phyloP scores from a whole-genome alignment of 2,113 vertebrate species.

The Anguilla rostrata region DNA sequence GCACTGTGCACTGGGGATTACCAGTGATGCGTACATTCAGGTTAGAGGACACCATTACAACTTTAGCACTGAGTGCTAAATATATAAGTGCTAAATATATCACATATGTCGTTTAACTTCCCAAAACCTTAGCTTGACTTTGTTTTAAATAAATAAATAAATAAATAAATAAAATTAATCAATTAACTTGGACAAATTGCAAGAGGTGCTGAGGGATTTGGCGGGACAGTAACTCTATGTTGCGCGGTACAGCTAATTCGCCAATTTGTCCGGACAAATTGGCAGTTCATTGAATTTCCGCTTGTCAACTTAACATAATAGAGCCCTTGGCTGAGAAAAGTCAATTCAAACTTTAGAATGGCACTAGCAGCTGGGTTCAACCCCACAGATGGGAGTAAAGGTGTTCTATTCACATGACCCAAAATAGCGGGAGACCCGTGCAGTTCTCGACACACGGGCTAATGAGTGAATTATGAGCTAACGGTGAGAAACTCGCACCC shows the following conservation, averaged over 20 bases:
- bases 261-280: not conserved
- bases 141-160: no score
- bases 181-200: not conserved
- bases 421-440: slow-evolving; percentile 64
- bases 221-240: not conserved
- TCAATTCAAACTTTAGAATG: slow-evolving; percentile 63
- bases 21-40: not conserved
- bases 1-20: not conserved
- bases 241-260: not conserved
- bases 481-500: slow-evolving; percentile 27
- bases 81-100: not conserved
- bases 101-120: not conserved
- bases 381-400: slow-evolving; percentile 24
- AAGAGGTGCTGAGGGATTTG: not conserved
- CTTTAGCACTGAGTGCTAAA: not conserved
- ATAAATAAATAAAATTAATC: no score
- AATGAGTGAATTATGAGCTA: slow-evolving; percentile 68
- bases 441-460: slow-evolving; percentile 57
- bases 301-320: slow-evolving; percentile 44
- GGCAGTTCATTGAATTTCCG: not conserved
- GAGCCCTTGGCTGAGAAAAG: slow-evolving; percentile 53
- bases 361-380: slow-evolving; percentile 58
- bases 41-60: not conserved
- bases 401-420: slow-evolving; percentile 58
- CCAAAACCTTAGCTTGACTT: not conserved